These are phyloP conservation scores for Vesta saturnalis DNA, from an alignment of 2,888 invertebrate genomes.

Conservation along the genomic window DNA sequence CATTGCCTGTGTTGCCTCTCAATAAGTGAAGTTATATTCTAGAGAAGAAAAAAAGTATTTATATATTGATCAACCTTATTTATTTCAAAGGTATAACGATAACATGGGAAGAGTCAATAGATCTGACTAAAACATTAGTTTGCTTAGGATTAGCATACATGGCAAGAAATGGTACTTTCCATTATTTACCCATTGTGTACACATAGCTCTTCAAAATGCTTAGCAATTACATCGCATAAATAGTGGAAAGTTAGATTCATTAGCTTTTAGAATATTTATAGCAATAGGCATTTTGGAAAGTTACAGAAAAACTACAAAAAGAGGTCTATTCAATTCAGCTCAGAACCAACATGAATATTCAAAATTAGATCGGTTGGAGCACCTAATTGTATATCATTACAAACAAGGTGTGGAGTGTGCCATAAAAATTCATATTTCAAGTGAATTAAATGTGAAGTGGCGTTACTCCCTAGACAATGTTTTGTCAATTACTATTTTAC, in stretches of 20 bases:
- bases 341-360: slow-evolving; percentile 1
- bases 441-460: slow-evolving; percentile 19
- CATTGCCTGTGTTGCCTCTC: slow-evolving; percentile 29
- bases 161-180: slow-evolving; percentile 41
- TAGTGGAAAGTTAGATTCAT: not conserved
- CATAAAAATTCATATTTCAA: slow-evolving; percentile 22
- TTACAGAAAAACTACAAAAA: not conserved
- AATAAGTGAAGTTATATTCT: slow-evolving; percentile 30
- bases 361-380: slow-evolving; percentile 19
- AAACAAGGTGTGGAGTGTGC: slow-evolving; percentile 15
- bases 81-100: slow-evolving; percentile 3
- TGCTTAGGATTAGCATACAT: slow-evolving; percentile 37
- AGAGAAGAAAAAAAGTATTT: slow-evolving; percentile 26
- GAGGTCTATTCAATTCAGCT: not conserved
- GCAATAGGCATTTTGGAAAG: not conserved
- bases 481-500: not conserved
- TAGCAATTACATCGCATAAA: not conserved
- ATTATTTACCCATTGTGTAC: slow-evolving; percentile 39
- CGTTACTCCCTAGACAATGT: slow-evolving; percentile 7
- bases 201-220: slow-evolving; percentile 41
- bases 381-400: slow-evolving; percentile 22
- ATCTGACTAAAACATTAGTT: slow-evolving; percentile 39
- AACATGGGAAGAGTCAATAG: slow-evolving; percentile 3
- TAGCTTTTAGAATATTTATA: slow-evolving; percentile 1
- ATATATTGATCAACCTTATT: not conserved